These are phyloP conservation scores for Catharus bicknelli DNA, from an alignment of 2,113 vertebrate species.

Conservation along the genomic window DNA sequence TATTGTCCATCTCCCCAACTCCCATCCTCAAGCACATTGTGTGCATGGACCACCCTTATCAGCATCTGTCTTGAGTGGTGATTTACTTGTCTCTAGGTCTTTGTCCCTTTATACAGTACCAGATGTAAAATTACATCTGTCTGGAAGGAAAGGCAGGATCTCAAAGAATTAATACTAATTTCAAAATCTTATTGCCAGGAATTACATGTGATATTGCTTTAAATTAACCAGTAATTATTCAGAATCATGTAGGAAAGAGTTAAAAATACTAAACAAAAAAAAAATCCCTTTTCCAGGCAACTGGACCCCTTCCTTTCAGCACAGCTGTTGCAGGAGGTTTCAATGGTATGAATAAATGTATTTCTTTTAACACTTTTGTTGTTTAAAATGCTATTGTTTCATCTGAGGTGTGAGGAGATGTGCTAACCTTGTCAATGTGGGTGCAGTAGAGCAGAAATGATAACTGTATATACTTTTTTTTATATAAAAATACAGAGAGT, in stretches of 20 bases:
- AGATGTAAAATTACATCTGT: background rate
- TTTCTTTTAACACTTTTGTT: slow-evolving; percentile 71
- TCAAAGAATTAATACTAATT: background rate
- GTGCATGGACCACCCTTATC: background rate
- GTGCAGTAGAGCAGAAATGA: slow-evolving; percentile 76
- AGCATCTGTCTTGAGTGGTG: slow-evolving; percentile 15
- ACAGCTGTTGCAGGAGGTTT: slow-evolving; percentile 55
- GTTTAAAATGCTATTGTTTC: slow-evolving; percentile 75
- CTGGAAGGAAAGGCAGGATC: background rate
- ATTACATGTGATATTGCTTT: background rate
- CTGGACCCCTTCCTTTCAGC: background rate
- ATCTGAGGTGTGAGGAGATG: slow-evolving; percentile 71
- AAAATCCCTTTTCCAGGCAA: background rate
- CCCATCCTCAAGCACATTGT: background rate
- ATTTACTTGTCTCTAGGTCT: slow-evolving; percentile 21
- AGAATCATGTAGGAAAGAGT: slow-evolving; percentile 7
- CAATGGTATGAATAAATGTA: slow-evolving; percentile 63
- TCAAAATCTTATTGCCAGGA: background rate
- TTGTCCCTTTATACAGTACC: background rate
- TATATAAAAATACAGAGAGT: slow-evolving; percentile 58
- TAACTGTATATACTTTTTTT: slow-evolving; percentile 75
- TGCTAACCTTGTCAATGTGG: slow-evolving; percentile 75
- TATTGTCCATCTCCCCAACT: background rate
- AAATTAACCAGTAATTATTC: slow-evolving; percentile 34
- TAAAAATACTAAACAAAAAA: background rate